Conservation (phyloP, 1,140 invertebrate species). For the Cydia strobilella region DNA sequence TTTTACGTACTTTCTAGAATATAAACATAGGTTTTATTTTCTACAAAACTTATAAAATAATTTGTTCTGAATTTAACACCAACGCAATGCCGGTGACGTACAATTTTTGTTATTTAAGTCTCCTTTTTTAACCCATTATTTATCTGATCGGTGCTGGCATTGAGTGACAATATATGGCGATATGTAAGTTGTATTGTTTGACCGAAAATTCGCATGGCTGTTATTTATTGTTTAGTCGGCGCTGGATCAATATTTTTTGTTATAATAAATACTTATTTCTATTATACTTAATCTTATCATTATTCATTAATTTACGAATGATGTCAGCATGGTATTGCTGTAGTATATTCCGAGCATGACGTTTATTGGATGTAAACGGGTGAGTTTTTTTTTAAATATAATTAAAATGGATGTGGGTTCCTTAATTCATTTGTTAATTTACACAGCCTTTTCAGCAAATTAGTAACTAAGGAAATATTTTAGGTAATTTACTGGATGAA, state of each 20-base stretch:
- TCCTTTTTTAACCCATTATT: neutral
- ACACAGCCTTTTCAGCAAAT: constrained; percentile 55
- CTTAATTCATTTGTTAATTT: constrained; percentile 51
- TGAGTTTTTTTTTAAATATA: constrained; percentile 66
- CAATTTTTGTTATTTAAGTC: constrained; percentile 18
- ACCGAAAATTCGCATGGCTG: constrained; percentile 75
- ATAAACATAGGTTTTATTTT: constrained; percentile 51
- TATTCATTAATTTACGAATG: constrained; percentile 71
- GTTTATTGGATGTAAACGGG: constrained; percentile 70
- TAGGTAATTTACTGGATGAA: constrained; percentile 93
- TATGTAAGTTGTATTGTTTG: constrained; percentile 73
- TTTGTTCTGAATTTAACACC: constrained; percentile 36
- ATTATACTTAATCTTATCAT: constrained; percentile 63
- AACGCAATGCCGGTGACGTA: constrained; percentile 45
- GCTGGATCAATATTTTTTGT: constrained; percentile 72
- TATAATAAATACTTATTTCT: constrained; percentile 76
- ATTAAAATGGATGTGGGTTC: constrained; percentile 78
- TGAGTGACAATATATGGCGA: constrained; percentile 60
- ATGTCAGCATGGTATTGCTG: constrained; percentile 77
- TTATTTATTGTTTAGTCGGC: constrained; percentile 70
- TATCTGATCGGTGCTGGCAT: constrained; percentile 55
- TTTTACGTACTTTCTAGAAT: constrained; percentile 48
- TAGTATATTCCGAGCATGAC: constrained; percentile 75
- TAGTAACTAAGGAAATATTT: constrained; percentile 69
- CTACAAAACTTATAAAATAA: constrained; percentile 44